phyloP scores from a whole-genome alignment of 2,888 invertebrate genomes.

The Morpho deidamia region DNA sequence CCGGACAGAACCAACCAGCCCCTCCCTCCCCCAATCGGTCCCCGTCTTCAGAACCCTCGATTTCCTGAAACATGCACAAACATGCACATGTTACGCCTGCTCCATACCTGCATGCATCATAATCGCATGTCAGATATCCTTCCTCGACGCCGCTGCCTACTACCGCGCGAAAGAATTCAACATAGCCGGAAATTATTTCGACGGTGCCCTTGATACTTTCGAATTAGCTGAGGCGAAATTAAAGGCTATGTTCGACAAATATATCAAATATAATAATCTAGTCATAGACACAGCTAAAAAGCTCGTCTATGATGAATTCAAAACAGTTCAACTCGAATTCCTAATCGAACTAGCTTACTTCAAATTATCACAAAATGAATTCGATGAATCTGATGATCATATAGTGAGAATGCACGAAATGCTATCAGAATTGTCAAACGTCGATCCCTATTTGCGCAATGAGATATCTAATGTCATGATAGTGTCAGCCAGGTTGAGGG shows the following conservation, averaged over 20 bases:
- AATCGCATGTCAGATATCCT: conserved; percentile 35
- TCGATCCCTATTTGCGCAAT: conserved; percentile 37
- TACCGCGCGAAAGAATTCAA: conserved; percentile 46
- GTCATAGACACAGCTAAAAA: conserved; percentile 35
- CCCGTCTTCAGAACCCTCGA: conserved; percentile 42
- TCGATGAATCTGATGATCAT: conserved; percentile 40
- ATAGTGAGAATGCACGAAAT: conserved; percentile 50
- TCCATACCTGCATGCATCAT: conserved; percentile 33
- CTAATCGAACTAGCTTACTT: conserved; percentile 50
- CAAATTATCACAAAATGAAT: conserved; percentile 39
- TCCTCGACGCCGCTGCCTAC: conserved; percentile 49
- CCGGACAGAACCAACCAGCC: conserved; percentile 30
- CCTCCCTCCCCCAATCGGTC: conserved; percentile 34
- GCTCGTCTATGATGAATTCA: conserved; percentile 31
- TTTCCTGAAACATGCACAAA: conserved; percentile 38
- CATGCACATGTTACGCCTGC: conserved; percentile 50
- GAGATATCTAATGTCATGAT: conserved; percentile 52
- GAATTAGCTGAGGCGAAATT: conserved; percentile 35
- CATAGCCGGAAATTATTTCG: conserved; percentile 53
- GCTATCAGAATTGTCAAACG: conserved; percentile 28
- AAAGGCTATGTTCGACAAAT: conserved; percentile 23
- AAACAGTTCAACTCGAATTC: conserved; percentile 36
- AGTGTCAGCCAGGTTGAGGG: conserved; percentile 40
- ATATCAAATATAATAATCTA: conserved; percentile 32
- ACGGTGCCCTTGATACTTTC: conserved; percentile 40